Conservation (phyloP, 1,140 invertebrate genomes). For the Anastatus disparis region DNA sequence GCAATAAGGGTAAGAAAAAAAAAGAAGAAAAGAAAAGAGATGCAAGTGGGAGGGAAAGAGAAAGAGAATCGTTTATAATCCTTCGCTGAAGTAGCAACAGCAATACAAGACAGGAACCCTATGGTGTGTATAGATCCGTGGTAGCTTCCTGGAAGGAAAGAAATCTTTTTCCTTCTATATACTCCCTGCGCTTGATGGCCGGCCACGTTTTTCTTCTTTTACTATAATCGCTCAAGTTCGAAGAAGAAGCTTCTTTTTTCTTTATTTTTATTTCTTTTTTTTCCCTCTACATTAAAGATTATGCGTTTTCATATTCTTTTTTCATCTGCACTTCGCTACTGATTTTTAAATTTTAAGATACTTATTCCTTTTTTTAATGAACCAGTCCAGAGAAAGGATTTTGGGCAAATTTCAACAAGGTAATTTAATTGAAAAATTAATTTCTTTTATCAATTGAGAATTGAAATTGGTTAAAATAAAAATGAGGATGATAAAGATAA, state of each 20-base stretch:
- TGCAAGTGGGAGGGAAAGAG: neutral
- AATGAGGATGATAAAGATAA: too few species aligned
- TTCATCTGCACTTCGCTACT: too few species aligned
- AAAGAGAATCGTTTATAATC: slow-evolving; percentile 29
- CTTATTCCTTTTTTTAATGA: too few species aligned
- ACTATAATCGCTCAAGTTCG: slow-evolving; percentile 21
- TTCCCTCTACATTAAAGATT: neutral
- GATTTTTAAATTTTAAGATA: too few species aligned
- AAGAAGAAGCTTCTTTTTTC: slow-evolving; percentile 15
- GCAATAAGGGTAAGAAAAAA: neutral
- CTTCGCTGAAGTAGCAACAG: slow-evolving; percentile 19
- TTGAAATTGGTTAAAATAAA: too few species aligned
- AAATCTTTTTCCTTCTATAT: slow-evolving; percentile 20
- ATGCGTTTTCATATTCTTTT: slow-evolving; percentile 2
- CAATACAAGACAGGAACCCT: neutral
- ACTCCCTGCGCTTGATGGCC: too few species aligned
- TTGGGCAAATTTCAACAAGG: too few species aligned
- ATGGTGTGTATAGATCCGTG: too few species aligned
- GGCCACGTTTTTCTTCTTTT: slow-evolving; percentile 14
- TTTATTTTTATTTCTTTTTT: neutral
- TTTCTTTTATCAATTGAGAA: too few species aligned
- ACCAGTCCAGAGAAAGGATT: too few species aligned
- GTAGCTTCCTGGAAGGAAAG: slow-evolving; percentile 30
- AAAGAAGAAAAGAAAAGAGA: neutral
- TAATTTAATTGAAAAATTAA: too few species aligned